phyloP scores from a whole-genome alignment of 2,113 vertebrate genomes.

The Anhinga anhinga region DNA sequence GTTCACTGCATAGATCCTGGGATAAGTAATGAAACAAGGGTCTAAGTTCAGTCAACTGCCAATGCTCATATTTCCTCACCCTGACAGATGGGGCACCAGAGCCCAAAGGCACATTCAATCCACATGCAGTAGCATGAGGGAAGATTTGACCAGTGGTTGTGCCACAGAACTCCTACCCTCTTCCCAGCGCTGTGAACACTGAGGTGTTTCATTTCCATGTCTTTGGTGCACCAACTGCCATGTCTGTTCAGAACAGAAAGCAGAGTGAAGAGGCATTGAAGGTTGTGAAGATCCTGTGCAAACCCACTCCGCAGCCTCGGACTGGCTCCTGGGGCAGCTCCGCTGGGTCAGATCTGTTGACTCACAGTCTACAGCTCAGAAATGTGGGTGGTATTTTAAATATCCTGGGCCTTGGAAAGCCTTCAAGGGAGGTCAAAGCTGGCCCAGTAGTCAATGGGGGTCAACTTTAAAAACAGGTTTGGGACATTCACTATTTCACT shows the following conservation, averaged over 20 bases:
- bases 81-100: fast-evolving
- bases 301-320: not conserved
- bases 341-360: not conserved
- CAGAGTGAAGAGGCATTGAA: not conserved
- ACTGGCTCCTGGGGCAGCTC: not conserved
- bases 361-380: not conserved
- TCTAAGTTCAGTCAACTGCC: not conserved
- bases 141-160: not conserved
- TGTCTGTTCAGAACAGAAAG: not conserved
- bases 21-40: not conserved
- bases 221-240: not conserved
- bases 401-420: not conserved
- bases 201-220: not conserved
- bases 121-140: not conserved
- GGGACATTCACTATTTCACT: not conserved
- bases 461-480: not conserved
- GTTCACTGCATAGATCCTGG: not conserved
- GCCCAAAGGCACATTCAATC: not conserved
- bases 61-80: fast-evolving
- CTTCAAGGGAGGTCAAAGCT: not conserved
- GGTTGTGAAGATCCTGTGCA: not conserved
- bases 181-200: not conserved
- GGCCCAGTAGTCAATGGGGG: not conserved
- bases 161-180: not conserved
- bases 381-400: not conserved